A percentile compares a stretch with the other conserved stretches of the same genome.
These are phyloP conservation scores for Pyrgilauda ruficollis DNA, from an alignment of 2,113 vertebrate genomes.

Conservation along the genomic window DNA sequence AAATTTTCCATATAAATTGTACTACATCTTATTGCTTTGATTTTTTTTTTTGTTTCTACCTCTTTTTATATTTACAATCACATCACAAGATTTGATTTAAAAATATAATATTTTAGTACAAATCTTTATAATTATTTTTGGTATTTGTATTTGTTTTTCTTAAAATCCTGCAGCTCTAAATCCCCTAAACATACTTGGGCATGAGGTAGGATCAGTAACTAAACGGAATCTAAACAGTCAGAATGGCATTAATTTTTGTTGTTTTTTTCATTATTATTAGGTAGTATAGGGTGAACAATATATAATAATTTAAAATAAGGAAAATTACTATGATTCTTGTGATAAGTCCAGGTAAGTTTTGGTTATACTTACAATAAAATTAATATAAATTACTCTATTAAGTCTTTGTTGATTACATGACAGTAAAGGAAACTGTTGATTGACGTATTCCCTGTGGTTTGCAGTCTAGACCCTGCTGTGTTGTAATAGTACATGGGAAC, in stretches of 20 bases:
- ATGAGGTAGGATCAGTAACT: background rate
- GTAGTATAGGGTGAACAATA: background rate
- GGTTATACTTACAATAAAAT: background rate
- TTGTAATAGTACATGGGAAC: background rate
- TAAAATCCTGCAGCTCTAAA: background rate
- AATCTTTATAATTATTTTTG: background rate
- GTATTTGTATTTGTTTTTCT: background rate
- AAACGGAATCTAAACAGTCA: background rate
- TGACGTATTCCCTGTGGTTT: background rate
- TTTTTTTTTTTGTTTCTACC: background rate
- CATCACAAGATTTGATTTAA: background rate
- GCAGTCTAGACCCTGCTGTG: background rate
- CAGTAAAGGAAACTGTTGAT: background rate
- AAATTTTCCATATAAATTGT: background rate
- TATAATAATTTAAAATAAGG: background rate
- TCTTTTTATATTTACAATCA: background rate
- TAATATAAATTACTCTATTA: background rate
- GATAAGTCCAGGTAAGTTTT: background rate
- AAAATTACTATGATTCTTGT: background rate
- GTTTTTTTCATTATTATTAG: background rate
- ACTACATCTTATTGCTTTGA: background rate
- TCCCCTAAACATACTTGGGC: background rate
- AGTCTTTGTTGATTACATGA: background rate
- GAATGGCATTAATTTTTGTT: background rate
- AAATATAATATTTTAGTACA: background rate